These are phyloP conservation scores for Himalopsyche japonica DNA, from an alignment of 2,888 invertebrate species.

Conservation along the genomic window DNA sequence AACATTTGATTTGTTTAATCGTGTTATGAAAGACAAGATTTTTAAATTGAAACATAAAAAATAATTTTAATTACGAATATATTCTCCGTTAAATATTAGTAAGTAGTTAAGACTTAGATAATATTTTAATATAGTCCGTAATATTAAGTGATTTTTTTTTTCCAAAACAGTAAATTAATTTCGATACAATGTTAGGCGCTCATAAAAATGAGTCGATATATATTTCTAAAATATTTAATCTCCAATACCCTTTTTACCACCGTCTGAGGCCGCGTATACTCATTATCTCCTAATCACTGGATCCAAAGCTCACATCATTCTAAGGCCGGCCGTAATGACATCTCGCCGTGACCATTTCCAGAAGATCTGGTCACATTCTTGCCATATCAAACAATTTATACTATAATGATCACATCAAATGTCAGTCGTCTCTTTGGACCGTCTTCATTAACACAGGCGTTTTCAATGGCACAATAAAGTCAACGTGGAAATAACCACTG, in stretches of 20 bases:
- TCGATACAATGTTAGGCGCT: background rate
- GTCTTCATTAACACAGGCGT: constrained; percentile 5
- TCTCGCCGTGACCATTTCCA: constrained; percentile 12
- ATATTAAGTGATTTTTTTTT: too few species aligned
- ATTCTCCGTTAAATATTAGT: too few species aligned
- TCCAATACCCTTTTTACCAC: background rate
- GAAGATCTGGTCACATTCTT: constrained; percentile 18
- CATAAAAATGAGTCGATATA: background rate
- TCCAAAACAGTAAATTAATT: background rate
- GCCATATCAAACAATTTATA: constrained; percentile 26
- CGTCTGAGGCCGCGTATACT: background rate
- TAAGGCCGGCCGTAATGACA: constrained; percentile 10
- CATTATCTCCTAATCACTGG: background rate
- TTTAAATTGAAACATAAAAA: too few species aligned
- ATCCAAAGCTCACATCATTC: background rate
- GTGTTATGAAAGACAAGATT: too few species aligned
- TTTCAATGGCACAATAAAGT: background rate
- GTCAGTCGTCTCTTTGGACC: background rate
- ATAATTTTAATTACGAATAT: too few species aligned
- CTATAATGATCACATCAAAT: constrained; percentile 2
- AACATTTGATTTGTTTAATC: background rate
- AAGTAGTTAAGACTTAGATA: too few species aligned
- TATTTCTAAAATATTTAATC: background rate
- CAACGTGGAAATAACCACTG: background rate
- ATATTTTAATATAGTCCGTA: too few species aligned